phyloP scores from a whole-genome alignment of 2,113 vertebrate genomes.

The Chaetura pelagica region DNA sequence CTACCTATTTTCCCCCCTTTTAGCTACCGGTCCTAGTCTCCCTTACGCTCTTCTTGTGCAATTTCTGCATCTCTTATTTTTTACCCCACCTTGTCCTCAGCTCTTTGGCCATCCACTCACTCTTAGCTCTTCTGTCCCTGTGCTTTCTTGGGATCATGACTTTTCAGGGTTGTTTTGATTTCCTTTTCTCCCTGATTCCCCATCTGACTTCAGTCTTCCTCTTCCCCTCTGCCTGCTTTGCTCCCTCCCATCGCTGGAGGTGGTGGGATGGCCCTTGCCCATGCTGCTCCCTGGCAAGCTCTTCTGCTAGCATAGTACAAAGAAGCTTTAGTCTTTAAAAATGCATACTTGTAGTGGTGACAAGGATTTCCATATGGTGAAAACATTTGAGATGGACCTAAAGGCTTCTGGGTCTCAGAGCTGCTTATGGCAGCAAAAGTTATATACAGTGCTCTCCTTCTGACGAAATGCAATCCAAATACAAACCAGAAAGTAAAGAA shows the following conservation, averaged over 20 bases:
- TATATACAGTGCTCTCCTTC: not conserved
- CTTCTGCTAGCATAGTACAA: not conserved
- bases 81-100: rapidly evolving
- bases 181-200: not conserved
- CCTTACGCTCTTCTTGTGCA: not conserved
- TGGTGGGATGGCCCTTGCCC: not conserved
- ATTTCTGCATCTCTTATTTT: not conserved
- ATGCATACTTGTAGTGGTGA: not conserved
- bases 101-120: not conserved
- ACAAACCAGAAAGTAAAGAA: not conserved
- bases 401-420: not conserved
- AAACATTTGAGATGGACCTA: not conserved
- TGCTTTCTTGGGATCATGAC: not conserved
- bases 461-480: not conserved
- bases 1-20: not conserved
- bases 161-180: not conserved
- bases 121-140: not conserved
- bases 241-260: not conserved
- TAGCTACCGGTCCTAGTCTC: not conserved
- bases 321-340: not conserved
- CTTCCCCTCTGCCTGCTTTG: not conserved
- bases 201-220: not conserved
- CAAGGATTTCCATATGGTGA: not conserved
- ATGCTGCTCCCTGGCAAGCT: not conserved
- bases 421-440: not conserved